Conservation (phyloP, 2,797 vertebrate genomes). For the Botia almorhae region DNA sequence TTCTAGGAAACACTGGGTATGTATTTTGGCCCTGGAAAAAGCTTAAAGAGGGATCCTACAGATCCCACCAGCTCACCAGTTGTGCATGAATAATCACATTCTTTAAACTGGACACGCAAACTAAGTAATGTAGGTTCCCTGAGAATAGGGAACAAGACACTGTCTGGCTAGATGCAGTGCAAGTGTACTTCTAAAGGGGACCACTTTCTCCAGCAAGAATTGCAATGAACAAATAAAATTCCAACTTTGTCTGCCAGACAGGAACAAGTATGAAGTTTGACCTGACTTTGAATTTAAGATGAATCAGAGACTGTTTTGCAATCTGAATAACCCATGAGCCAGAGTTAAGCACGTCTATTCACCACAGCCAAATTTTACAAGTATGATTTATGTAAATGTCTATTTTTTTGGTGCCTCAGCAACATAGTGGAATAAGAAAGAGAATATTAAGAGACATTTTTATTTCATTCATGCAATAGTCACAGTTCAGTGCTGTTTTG, state of each 20-base stretch:
- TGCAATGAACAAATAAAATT: constrained; percentile 25
- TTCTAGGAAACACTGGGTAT: constrained; percentile 52
- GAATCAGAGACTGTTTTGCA: constrained; percentile 36
- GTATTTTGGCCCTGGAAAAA: constrained; percentile 40
- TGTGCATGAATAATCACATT: constrained; percentile 9
- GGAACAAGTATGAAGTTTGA: constrained; percentile 21
- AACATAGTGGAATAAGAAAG: constrained; percentile 30
- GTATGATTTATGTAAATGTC: constrained; percentile 41
- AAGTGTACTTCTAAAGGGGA: no score
- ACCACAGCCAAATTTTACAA: constrained; percentile 33
- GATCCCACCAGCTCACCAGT: not conserved
- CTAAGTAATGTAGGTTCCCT: not conserved
- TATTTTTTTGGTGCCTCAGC: constrained; percentile 25
- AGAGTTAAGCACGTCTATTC: constrained; percentile 31
- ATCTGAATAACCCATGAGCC: constrained; percentile 46
- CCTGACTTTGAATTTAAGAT: constrained; percentile 29
- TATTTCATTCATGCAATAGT: constrained; percentile 19
- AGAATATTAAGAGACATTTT: constrained; percentile 23
- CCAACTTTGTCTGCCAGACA: constrained; percentile 17
- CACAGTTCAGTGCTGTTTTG: constrained; percentile 10
- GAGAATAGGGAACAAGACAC: no score
- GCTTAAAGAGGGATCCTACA: not conserved
- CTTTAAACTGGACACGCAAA: constrained; percentile 15
- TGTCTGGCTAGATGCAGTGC: no score
- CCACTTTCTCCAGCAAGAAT: not conserved